A percentile compares a stretch with the other conserved stretches of the same genome.
phyloP scores from a whole-genome alignment of 2,888 invertebrate species.

The Ceramica pisi region DNA sequence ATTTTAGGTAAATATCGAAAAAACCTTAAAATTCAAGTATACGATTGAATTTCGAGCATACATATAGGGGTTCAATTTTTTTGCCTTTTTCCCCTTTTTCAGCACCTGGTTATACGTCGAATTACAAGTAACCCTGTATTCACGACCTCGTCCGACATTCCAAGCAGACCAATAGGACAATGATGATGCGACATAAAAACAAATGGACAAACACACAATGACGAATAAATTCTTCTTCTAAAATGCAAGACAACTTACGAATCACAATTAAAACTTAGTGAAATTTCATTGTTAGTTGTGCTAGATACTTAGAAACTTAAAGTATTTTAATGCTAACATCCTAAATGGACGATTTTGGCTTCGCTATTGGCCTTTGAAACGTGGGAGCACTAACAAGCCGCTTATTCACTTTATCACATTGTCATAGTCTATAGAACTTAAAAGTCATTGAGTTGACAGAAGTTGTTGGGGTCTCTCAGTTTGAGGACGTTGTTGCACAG shows the following conservation, averaged over 20 bases:
- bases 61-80: too few species aligned
- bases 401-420: slow-evolving; percentile 68
- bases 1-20: too few species aligned
- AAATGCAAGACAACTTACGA: slow-evolving; percentile 66
- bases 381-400: slow-evolving; percentile 68
- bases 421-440: slow-evolving; percentile 61
- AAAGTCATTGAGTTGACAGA: slow-evolving; percentile 82
- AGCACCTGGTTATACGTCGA: too few species aligned
- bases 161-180: slow-evolving; percentile 79
- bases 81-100: too few species aligned
- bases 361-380: slow-evolving; percentile 81
- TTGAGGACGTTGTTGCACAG: slow-evolving; percentile 81
- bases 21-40: too few species aligned
- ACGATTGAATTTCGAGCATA: too few species aligned
- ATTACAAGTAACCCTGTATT: too few species aligned
- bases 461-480: slow-evolving; percentile 81
- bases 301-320: slow-evolving; percentile 57
- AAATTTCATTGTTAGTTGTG: slow-evolving; percentile 62
- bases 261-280: slow-evolving; percentile 59
- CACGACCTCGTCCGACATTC: slow-evolving; percentile 65
- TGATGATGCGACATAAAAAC: slow-evolving; percentile 68
- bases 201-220: slow-evolving; percentile 59
- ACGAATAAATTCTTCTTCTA: slow-evolving; percentile 54
- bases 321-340: slow-evolving; percentile 65
- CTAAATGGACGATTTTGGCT: slow-evolving; percentile 74